Evolutionary conservation across 2,888 invertebrate genomes (phyloP), one percentile per base, ranked within the genome.

Genomic region (Tenodera sinensis): DNA sequence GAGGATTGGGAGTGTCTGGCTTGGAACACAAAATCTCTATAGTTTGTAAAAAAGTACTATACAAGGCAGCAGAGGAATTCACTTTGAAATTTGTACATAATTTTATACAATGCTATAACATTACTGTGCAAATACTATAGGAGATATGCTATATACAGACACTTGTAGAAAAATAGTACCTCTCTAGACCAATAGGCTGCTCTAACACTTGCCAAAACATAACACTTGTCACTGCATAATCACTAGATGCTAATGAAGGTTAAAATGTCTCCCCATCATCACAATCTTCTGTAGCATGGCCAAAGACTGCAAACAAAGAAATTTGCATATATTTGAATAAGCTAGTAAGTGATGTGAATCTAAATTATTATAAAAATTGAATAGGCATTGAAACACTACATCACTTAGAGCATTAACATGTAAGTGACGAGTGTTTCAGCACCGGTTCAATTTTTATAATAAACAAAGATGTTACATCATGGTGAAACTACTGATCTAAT

Each of bases 281-380:
- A 94, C 98, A 98, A 93, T 97, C 96, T 92, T 96, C 96, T 42
- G 97, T 97, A 92, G 96, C 95, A 93, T 98, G 98, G 87, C 98
- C 98, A 94, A 98, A 98, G 91, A 96, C 98, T 98, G 95, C 89
- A 93, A 96, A 94, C 92, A 92, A 93, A 92, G 92, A 91, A 91
- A 30, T n/a, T n/a, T n/a, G n/a, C n/a, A n/a, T n/a, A n/a, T n/a
- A n/a, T n/a, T n/a, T n/a, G n/a, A n/a, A n/a, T n/a, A n/a, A n/a
- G n/a, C n/a, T n/a, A n/a, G n/a, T n/a, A n/a, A n/a, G n/a, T n/a
- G n/a, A n/a, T n/a, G n/a, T n/a, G n/a, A n/a, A n/a, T n/a, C n/a
- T n/a, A n/a, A n/a, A n/a, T n/a, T n/a, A n/a, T n/a, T n/a, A n/a
- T n/a, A n/a, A n/a, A n/a, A n/a, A n/a, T n/a, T n/a, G n/a, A n/a